Base-by-base conservation (phyloP, 1,140 invertebrate genomes). In the Drosophila nasuta region DNA sequence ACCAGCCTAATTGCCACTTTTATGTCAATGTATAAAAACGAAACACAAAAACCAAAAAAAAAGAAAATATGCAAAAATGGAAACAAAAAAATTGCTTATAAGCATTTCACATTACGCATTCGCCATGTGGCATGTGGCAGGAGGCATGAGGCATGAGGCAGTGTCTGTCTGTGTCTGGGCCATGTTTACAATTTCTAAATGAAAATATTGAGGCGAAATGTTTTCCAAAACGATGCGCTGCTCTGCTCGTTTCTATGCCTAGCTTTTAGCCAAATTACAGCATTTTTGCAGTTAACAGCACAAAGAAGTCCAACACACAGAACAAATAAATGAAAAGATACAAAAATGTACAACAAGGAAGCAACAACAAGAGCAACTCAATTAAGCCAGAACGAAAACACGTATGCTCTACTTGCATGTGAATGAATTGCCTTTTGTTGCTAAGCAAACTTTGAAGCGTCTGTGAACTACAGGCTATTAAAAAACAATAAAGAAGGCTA, bases 181-280 rank as follows among this genome's bases (percentile, higher is more conserved):
- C 83, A 75, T 89, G 85, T 83, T 81, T 78, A 75, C 67, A 80
- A 72, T 78, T 83, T 74, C 67, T 64, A 80, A 80, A 81, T 60
- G 59, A 52, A 69, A 71, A 71, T 64, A 87, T 87, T 46, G 76
- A 63, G 79, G 82, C 79, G 51, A 68, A 73, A 77, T 65, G 41
- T 67, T 88, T 87, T 71, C 51, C 76, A 87, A 88, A 81, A 72
- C 77, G 60, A 30, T 86, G 82, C 79, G 35, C 83, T 79, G 35
- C 30, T 5, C 7, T 41, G 38, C 72, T 72, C 77, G 41, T 74
- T 86, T 67, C 58, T 45, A 49, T 86, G 78, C 78, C 71, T 66
- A 88, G 83, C 83, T 88, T 88, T 88, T 89, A 88, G 80, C 59
- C 73, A 89, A 89, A 88, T 88, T 88, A 80, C 83, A 64, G 56